Evolutionary conservation across 2,797 vertebrate species (phyloP), one percentile per base, ranked within the genome.

Genomic region (Anableps anableps): DNA sequence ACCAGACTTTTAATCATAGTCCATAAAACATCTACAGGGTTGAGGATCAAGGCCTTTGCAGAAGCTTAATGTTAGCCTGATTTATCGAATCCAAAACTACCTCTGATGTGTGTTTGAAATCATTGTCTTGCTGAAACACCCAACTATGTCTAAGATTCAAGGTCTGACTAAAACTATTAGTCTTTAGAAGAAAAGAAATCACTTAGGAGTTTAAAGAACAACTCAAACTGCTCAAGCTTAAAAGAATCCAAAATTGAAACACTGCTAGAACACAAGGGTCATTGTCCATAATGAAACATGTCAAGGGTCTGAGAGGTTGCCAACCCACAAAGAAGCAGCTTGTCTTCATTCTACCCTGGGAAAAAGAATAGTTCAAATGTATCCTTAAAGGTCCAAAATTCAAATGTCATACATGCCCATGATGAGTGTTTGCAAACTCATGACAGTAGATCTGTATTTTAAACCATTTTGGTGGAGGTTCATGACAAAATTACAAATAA

Each of bases 361-460:
- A 43, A 6, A 41, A 41, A 43, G 23, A 68, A 41, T 34, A 10
- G 62, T 14, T 66, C 36, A 23, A 13, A 38, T 38, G 64, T 26
- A 23, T 34, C 31, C 31, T 64, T 36, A 64, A 19, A 64, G 34
- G 34, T 23, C 53, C 23, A n/a, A 11, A 26, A 55, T 55, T 55
- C 36, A 36, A 4, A 64, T 21, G 62, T 9, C 31, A 36, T 21
- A 19, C 34, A 38, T 38, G 34, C 2, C 31, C 17, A 10, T 21
- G 8, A 38, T 36, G 31, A 64, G 62, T 21, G 17, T 36, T 21
- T 51, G 17, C 50, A 51, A 51, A 51, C 50, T 21, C 19, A 64
- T 36, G 60, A 85, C 77, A 82, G 55, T 19, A 41, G n/a, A 55
- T 74, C 60, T 21, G 50, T 51, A 23, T 51, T 19, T 21, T 51